Evolutionary conservation across 1,140 invertebrate genomes (phyloP).

Genomic region (Brachionus paranguensis): DNA sequence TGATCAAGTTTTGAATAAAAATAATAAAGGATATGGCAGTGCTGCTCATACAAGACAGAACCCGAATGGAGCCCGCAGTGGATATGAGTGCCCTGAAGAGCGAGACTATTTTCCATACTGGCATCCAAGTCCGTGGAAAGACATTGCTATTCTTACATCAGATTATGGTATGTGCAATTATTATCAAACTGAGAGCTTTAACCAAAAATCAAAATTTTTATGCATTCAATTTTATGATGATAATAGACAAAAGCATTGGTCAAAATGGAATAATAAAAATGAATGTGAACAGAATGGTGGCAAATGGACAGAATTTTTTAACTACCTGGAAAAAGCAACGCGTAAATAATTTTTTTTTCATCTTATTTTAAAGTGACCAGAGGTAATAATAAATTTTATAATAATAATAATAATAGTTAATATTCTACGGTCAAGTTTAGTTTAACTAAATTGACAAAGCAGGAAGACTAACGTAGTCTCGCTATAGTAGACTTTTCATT

Average conservation of each 20-base stretch:
- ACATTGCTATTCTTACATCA: constrained; percentile 52
- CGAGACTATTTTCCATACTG: constrained; percentile 55
- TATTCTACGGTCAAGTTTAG: no score
- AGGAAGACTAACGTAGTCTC: no score
- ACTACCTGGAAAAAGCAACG: constrained; percentile 37
- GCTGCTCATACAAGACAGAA: constrained; percentile 54
- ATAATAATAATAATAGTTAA: no score
- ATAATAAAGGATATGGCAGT: constrained; percentile 52
- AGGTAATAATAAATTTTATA: no score
- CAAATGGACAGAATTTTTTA: constrained; percentile 29
- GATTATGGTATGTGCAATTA: constrained; percentile 49
- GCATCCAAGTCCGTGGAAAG: constrained; percentile 53
- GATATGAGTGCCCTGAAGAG: constrained; percentile 55
- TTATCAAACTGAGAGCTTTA: constrained; percentile 50
- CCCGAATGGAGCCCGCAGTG: constrained; percentile 48
- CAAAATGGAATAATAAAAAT: constrained; percentile 33
- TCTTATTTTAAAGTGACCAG: no score
- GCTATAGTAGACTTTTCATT: no score
- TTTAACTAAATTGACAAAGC: no score
- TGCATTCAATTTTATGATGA: constrained; percentile 46
- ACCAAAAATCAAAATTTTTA: constrained; percentile 47
- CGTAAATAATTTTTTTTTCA: background rate
- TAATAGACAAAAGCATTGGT: constrained; percentile 41
- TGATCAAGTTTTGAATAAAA: constrained; percentile 52
- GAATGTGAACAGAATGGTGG: constrained; percentile 23